Base-by-base conservation (phyloP, 2,888 invertebrate genomes). In the Sminthurides aquaticus region DNA sequence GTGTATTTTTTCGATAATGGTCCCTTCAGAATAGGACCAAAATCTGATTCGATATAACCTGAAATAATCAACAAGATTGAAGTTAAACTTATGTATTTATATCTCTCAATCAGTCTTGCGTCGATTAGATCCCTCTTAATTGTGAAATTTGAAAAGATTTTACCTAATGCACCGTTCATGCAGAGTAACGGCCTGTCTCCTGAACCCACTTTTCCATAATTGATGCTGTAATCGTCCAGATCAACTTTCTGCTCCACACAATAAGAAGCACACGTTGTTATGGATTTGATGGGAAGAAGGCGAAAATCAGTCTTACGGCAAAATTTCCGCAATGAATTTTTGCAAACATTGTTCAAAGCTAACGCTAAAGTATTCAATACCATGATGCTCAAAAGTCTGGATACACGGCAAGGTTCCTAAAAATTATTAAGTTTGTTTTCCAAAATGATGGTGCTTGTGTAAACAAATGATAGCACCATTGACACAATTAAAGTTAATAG, bases 121-220 rank as follows among this genome's bases (percentile, higher is more conserved):
- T 34, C 15, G 43, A 5, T 34, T 34, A 34, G 43, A 34, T 52
- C 43, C 43, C 43, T 11, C 43, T 11, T 11, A 34, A 34, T 15
- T 34, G 43, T 34, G 15, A 52, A 43, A 52, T 15, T 52, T 52
- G 20, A 8, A 20, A 8, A 5, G 20, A 22, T 22, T 20, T 76
- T 76, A 83, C 83, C 91, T 48, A 91, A 77, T 0, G 89, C 88
- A 48, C 92, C 92, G 0, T 92, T 91, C 76, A 91, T 81, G 66
- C 89, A 83, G 3, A 93, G 78, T 0, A 91, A 77, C 26, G 81
- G 70, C 79, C 82, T 76, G 81, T 83, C 27, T 24, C 69, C 69
- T 11, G 59, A 60, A 11, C 69, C 69, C 27, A 66, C 65, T 59
- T 67, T 57, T 29, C n/a, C 84, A 87, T 85, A 86, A 76, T 88